Base-by-base conservation (phyloP, 2,888 invertebrate species). In the Leptura quadrifasciata region DNA sequence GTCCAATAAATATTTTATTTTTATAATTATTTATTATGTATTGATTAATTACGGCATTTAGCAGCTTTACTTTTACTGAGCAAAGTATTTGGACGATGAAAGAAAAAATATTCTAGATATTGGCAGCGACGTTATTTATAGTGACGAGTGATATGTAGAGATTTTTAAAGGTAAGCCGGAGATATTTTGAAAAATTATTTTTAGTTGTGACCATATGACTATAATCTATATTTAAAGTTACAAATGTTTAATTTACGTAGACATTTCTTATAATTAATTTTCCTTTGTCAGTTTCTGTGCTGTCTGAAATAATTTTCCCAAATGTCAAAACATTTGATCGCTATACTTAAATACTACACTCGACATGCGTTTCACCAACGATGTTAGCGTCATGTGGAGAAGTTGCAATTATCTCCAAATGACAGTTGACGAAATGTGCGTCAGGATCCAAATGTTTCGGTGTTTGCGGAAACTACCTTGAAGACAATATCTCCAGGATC, bases 1-100 rank as follows among this genome's bases (percentile, higher is more conserved):
- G 76, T 77, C 73, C 74, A 77, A 79, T 79, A 79, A 79, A 79
- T 76, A 76, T 79, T 77, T 77, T 79, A 79, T 79, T 79, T 79
- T 79, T 75, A 74, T 75, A 77, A 77, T 67, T 58, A 21, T 57
- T 63, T 63, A 21, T 60, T 60, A 61, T 63, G 20, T 39, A 39
- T 63, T 35, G 63, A 35, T 63, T 63, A 20, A 20, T 20, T 18
- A 18, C 15, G 10, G 60, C 6, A 58, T 24, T 21, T 58, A 15
- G 27, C 60, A 63, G 39, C 9, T 39, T 18, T 47, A 47, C 47
- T 47, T 12, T 47, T 47, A 39, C 8, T 2, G 12, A 6, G 39
- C 15, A 10, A 39, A 39, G 10, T 15, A 39, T 39, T 39, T 39
- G 47, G 47, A 47, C 5, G 27, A 31, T 31, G 47, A 4, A 47